Evolutionary conservation across 2,797 vertebrate species (phyloP).

Genomic region (Clarias fuscus): DNA sequence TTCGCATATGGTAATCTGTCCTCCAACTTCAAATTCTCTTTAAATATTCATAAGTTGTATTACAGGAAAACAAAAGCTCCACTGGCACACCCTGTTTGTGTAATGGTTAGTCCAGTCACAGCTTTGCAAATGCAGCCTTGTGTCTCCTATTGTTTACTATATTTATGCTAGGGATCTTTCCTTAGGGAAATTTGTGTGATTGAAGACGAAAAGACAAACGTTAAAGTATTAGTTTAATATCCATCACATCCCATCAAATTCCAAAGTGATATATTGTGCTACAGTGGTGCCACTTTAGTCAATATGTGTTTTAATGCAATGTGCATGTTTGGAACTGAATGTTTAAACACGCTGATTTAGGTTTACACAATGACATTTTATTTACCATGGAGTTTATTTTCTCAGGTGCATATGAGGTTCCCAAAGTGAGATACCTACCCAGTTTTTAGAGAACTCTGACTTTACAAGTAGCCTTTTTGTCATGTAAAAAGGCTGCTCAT

Average conservation of each 20-base stretch:
- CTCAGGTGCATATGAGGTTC: not conserved
- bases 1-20: constrained; percentile 11
- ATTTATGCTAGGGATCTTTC: not conserved
- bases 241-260: not conserved
- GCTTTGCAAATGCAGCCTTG: not conserved
- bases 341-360: not conserved
- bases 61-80: not conserved
- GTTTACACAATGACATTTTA: not conserved
- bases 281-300: not conserved
- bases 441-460: not conserved
- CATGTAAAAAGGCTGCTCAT: not conserved
- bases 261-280: not conserved
- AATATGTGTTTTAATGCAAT: not conserved
- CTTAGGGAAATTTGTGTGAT: too few species aligned
- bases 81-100: not conserved
- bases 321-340: not conserved
- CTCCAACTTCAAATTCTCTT: not conserved
- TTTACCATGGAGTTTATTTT: not conserved
- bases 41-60: not conserved
- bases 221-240: not conserved
- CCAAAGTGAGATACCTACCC: not conserved
- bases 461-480: not conserved
- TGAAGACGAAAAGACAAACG: not conserved
- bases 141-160: not conserved
- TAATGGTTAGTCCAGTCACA: not conserved